Percentiles rank a stretch among this genome's conserved stretches.
Conservation (phyloP, 2,888 invertebrate genomes). For the Habroteleia sp. region DNA sequence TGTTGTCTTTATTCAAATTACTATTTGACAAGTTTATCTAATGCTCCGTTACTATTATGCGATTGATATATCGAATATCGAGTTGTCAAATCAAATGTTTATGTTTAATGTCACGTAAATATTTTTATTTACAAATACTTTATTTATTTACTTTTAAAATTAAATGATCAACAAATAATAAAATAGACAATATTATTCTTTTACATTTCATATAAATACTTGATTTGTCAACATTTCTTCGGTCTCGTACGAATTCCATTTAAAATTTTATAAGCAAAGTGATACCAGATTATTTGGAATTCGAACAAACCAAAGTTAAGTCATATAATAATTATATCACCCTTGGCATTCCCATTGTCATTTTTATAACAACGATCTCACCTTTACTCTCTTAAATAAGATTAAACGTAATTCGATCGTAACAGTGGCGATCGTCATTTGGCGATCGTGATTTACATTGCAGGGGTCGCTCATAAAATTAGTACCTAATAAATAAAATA, state of each 20-base stretch:
- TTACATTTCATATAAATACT: conserved; percentile 22
- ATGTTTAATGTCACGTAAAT: neutral
- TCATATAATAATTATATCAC: conserved; percentile 46
- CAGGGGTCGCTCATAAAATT: no score
- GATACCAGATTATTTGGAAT: no score
- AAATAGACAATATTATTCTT: no score
- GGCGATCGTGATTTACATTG: conserved; percentile 27
- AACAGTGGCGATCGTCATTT: conserved; percentile 23
- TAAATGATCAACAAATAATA: neutral
- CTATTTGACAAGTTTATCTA: neutral
- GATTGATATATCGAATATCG: conserved; percentile 29
- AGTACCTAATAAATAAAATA: no score
- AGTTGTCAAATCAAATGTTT: conserved; percentile 51
- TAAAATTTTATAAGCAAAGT: neutral
- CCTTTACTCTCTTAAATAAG: conserved; percentile 20
- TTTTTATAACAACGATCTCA: conserved; percentile 44
- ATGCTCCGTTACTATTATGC: neutral
- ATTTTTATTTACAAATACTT: neutral
- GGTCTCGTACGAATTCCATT: conserved; percentile 6
- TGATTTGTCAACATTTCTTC: conserved; percentile 38
- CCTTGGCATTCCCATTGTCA: conserved; percentile 51
- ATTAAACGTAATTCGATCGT: conserved; percentile 23
- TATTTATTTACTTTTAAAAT: neutral
- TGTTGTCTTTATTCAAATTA: neutral
- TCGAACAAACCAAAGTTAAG: conserved; percentile 24